Evolutionary conservation across 2,113 vertebrate genomes (phyloP).

Genomic region (Fregata magnificens): DNA sequence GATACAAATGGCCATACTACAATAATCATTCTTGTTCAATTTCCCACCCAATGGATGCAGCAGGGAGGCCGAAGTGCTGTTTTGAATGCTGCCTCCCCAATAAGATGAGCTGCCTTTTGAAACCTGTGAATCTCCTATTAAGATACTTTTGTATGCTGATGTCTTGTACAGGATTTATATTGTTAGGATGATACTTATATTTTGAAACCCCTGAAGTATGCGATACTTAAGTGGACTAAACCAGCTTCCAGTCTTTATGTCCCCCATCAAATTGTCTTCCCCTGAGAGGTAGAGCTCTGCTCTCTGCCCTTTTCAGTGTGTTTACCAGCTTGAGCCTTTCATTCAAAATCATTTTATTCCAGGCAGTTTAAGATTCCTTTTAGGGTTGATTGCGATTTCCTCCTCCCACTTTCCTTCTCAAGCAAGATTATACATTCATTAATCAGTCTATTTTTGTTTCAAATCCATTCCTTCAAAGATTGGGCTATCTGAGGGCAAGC

Average conservation of each 20-base stretch:
- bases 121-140: not conserved
- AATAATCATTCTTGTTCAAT: not conserved
- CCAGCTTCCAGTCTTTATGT: not conserved
- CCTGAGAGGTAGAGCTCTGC: not conserved
- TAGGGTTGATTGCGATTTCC: not conserved
- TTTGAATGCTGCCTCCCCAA: not conserved
- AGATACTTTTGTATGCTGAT: not conserved
- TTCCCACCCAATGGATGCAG: not conserved
- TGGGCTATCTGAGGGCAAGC: not conserved
- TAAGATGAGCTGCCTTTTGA: not conserved
- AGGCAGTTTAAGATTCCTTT: not conserved
- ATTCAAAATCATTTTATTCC: not conserved
- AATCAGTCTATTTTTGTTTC: not conserved
- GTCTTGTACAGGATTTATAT: not conserved
- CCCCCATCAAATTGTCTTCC: not conserved
- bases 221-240: not conserved
- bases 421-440: not conserved
- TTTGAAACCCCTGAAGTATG: not conserved
- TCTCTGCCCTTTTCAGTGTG: not conserved
- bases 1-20: not conserved
- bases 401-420: not conserved
- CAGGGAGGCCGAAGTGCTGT: not conserved
- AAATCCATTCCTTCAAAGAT: not conserved
- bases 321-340: not conserved
- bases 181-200: not conserved